Conservation (phyloP, 2,797 vertebrate genomes). For the Lepus oiostolus region DNA sequence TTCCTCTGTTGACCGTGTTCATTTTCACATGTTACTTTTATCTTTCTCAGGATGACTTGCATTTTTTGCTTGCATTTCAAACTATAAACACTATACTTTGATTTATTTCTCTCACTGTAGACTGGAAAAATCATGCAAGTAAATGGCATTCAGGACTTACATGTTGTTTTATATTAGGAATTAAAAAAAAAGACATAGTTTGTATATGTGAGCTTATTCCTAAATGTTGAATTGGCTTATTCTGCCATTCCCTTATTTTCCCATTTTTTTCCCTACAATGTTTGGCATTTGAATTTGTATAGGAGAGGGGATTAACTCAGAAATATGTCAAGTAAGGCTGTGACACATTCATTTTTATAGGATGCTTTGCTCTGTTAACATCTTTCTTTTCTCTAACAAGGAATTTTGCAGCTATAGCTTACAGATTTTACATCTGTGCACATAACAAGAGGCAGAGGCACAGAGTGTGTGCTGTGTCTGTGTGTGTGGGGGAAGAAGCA, state of each 20-base stretch:
- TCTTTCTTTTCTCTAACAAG: constrained; percentile 7
- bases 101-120: neutral
- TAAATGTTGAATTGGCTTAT: neutral
- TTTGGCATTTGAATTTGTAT: neutral
- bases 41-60: neutral
- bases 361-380: neutral
- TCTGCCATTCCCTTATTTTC: neutral
- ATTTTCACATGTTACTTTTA: neutral
- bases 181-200: neutral
- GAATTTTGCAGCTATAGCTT: neutral
- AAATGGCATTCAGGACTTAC: neutral
- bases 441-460: neutral
- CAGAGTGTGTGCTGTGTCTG: neutral
- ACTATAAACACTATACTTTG: neutral
- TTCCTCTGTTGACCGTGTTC: neutral
- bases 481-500: neutral
- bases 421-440: neutral
- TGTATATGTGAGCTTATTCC: neutral
- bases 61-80: neutral
- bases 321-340: neutral
- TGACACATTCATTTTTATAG: neutral
- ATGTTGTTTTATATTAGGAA: neutral
- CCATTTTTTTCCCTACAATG: neutral
- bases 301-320: neutral
- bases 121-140: neutral